These are phyloP conservation scores for Helostoma temminkii DNA, from an alignment of 2,797 vertebrate genomes.

Conservation along the genomic window DNA sequence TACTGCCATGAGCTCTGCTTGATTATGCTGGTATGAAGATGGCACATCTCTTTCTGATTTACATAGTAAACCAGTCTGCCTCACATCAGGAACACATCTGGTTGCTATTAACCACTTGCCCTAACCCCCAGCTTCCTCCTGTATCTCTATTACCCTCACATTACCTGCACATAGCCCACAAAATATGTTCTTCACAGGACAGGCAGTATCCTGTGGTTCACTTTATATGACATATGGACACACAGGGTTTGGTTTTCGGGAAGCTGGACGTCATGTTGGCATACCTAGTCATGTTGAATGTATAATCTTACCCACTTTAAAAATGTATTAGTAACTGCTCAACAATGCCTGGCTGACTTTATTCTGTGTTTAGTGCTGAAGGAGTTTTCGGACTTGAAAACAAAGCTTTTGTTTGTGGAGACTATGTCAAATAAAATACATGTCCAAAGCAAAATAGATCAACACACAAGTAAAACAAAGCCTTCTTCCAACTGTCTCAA, in stretches of 20 bases:
- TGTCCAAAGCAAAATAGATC: constrained; percentile 45
- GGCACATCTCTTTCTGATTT: constrained; percentile 63
- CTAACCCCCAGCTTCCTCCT: constrained; percentile 61
- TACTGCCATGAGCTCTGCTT: constrained; percentile 27
- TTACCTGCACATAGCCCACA: constrained; percentile 64
- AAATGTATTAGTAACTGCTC: constrained; percentile 8
- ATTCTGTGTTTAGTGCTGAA: constrained; percentile 46
- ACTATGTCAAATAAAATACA: constrained; percentile 58
- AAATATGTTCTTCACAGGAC: constrained; percentile 42
- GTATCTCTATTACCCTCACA: constrained; percentile 70
- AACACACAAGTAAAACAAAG: constrained; percentile 43
- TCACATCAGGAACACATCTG: constrained; percentile 79
- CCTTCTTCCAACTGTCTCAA: constrained; percentile 43
- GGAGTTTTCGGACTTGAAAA: constrained; percentile 33
- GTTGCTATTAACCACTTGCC: constrained; percentile 77
- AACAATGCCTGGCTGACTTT: constrained; percentile 25
- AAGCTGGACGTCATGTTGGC: constrained; percentile 34
- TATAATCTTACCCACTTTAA: constrained; percentile 13
- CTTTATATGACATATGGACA: constrained; percentile 42
- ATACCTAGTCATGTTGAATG: constrained; percentile 25
- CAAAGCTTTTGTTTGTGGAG: constrained; percentile 62
- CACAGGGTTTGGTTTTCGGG: constrained; percentile 26
- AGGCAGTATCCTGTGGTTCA: constrained; percentile 41
- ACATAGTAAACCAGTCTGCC: constrained; percentile 66
- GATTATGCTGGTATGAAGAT: constrained; percentile 49